These are phyloP conservation scores for Galeopsomyia nigrocyanea DNA, from an alignment of 2,888 invertebrate species.

Conservation along the genomic window DNA sequence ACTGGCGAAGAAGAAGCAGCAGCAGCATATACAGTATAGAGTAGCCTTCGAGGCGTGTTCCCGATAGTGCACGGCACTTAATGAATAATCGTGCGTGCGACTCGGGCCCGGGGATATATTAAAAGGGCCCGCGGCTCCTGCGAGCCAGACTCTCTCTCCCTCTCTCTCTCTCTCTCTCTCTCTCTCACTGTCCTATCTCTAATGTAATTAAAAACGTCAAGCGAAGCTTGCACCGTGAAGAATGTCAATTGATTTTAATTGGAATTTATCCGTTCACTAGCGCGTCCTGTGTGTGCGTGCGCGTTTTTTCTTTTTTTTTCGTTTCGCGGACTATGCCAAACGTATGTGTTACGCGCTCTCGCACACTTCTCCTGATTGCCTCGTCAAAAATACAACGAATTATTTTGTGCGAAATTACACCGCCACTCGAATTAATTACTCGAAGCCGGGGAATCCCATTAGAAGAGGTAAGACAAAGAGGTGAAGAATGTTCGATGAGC, in stretches of 20 bases:
- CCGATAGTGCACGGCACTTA: slow-evolving; percentile 41
- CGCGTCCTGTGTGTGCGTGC: background rate
- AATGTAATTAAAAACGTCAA: slow-evolving; percentile 49
- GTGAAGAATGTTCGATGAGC: slow-evolving; percentile 42
- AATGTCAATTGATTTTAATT: slow-evolving; percentile 49
- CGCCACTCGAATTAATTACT: slow-evolving; percentile 25
- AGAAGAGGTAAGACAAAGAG: slow-evolving; percentile 14
- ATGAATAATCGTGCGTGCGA: slow-evolving; percentile 43
- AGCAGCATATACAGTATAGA: background rate
- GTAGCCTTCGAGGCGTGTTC: slow-evolving; percentile 39
- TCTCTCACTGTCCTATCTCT: slow-evolving; percentile 44
- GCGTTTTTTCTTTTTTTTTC: no score
- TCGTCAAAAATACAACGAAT: no score
- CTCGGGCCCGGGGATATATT: slow-evolving; percentile 38
- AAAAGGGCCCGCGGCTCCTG: slow-evolving; percentile 28
- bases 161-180: no score
- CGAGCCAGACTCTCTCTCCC: background rate
- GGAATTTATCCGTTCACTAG: slow-evolving; percentile 43
- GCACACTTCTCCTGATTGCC: no score
- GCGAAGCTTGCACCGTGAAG: slow-evolving; percentile 16
- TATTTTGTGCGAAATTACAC: slow-evolving; percentile 17
- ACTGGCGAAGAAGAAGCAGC: slow-evolving; percentile 4
- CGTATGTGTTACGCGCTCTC: slow-evolving; percentile 1
- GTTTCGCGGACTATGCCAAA: background rate
- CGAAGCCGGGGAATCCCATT: slow-evolving; percentile 27